Evolutionary conservation across 2,797 vertebrate genomes (phyloP).

Genomic region (Sebastes ruberrimus): DNA sequence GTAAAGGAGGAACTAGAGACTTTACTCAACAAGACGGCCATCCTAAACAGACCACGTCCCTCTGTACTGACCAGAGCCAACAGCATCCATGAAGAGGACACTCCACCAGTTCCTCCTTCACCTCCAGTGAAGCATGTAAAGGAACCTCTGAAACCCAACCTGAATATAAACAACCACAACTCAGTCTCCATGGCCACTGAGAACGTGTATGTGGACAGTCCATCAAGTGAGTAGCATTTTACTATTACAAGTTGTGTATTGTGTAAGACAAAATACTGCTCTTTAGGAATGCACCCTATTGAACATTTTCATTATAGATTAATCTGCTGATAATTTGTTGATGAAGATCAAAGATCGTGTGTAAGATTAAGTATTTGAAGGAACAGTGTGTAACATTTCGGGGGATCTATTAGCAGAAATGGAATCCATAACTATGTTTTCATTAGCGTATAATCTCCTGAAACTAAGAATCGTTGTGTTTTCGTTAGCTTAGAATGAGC

Average conservation of each 20-base stretch:
- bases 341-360: not conserved
- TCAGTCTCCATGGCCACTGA: slow-evolving; percentile 55
- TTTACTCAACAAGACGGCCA: slow-evolving; percentile 59
- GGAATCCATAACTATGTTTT: too few species aligned
- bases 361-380: not conserved
- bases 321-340: not conserved
- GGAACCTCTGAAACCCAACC: slow-evolving; percentile 86
- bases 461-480: too few species aligned
- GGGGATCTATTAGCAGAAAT: too few species aligned
- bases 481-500: too few species aligned
- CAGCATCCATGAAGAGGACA: slow-evolving; percentile 72
- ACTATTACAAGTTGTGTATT: not conserved
- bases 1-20: slow-evolving; percentile 66
- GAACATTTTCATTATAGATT: not conserved
- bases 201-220: slow-evolving; percentile 59
- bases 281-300: not conserved
- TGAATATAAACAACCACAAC: slow-evolving; percentile 90
- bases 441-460: too few species aligned
- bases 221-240: slow-evolving; percentile 79
- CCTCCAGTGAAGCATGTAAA: slow-evolving; percentile 68
- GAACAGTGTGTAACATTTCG: too few species aligned
- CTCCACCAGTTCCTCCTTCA: slow-evolving; percentile 23
- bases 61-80: slow-evolving; percentile 77
- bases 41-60: slow-evolving; percentile 68
- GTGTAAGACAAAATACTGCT: not conserved